Evolutionary conservation across 2,797 vertebrate species (phyloP), one percentile per base, ranked within the genome.

Genomic region (Streptopelia turtur): DNA sequence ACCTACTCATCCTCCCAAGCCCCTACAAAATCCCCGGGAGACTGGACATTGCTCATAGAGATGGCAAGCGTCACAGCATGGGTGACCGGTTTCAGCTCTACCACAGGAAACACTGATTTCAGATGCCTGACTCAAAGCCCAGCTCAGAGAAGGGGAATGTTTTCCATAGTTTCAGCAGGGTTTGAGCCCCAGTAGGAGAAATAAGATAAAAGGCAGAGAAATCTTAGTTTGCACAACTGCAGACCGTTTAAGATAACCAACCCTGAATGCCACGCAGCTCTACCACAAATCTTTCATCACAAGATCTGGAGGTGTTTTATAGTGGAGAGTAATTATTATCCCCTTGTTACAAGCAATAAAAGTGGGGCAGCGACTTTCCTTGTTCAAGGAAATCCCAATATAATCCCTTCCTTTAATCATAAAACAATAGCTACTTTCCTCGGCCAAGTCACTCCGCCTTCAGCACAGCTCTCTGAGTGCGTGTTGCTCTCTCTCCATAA

Each of bases 381-480:
- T 80, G 90, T 93, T 93, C 90, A 82, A 94, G 94, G 93, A 96
- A 96, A 96, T 96, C 95, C 86, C 90, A 91, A 82, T 94, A 89
- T 92, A 96, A 95, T 95, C 96, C 91, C 49, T 92, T 84, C 87
- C 88, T 95, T 94, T 94, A 96, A 94, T 93, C 93, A 89, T 77
- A 87, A 90, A 94, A 95, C 94, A 96, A 96, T 96, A 95, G 95
- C 74, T 82, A 82, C 88, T 95, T 95, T 86, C 91, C 93, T 82
- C 0, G 1, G 90, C 94, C 93, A 96, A 96, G 90, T 59, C 88
- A 43, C 50, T 92, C 77, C 0, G 83, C 95, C 95, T 82, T 93
- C 65, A 94, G 90, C 85, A 18, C 60, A 35, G 93, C 89, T 82
- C 77, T 89, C 80, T 0, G 22, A 47, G 63, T 60, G 39, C 45